A percentile compares a stretch with the other conserved stretches of the same genome.
These are phyloP conservation scores for Strigamia maritima DNA, from an alignment of 2,888 invertebrate species.

Conservation along the genomic window DNA sequence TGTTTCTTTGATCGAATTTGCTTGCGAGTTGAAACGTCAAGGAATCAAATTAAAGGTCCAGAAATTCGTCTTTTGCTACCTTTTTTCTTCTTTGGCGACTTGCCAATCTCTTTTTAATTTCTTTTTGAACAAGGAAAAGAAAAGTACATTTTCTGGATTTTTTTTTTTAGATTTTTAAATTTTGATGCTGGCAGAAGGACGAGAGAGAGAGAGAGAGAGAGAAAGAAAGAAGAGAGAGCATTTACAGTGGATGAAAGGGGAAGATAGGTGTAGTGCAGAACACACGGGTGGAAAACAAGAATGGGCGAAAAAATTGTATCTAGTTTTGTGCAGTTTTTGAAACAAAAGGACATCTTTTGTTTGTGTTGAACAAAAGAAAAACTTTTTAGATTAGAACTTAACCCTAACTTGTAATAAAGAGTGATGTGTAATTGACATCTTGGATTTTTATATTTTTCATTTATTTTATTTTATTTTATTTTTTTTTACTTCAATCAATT, in stretches of 20 bases:
- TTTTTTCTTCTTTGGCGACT: neutral
- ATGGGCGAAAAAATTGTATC: neutral
- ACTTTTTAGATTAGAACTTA: neutral
- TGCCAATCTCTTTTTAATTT: neutral
- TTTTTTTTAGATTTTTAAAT: neutral
- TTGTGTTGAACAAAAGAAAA: neutral
- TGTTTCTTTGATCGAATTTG: slow-evolving; percentile 11
- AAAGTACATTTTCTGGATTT: neutral
- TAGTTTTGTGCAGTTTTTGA: neutral
- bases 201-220: too few species aligned
- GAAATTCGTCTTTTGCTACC: slow-evolving; percentile 4
- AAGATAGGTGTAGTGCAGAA: neutral
- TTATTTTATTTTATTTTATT: neutral
- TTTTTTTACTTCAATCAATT: neutral
- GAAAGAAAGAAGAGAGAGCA: too few species aligned
- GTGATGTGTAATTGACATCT: neutral
- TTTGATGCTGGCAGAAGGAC: neutral
- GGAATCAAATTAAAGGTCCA: neutral
- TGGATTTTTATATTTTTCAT: neutral
- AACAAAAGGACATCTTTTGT: slow-evolving; percentile 14
- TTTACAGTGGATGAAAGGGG: neutral
- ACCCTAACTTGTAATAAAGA: neutral
- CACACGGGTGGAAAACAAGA: neutral
- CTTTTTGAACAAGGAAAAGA: neutral
- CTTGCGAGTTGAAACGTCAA: neutral